phyloP scores from a whole-genome alignment of 2,113 vertebrate species.

The Ochotona curzoniae region DNA sequence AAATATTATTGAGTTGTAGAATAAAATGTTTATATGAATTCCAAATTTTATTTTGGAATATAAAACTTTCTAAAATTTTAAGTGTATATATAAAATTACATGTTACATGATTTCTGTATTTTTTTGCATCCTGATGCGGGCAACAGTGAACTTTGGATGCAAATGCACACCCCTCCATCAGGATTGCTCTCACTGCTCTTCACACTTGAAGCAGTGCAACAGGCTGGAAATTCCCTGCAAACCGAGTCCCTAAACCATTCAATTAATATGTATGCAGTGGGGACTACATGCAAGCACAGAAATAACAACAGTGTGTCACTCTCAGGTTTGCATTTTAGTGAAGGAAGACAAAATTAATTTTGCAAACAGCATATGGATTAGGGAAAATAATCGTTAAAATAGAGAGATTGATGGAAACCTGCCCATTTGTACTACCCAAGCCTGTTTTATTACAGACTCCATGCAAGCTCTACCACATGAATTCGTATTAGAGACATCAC shows the following conservation, averaged over 20 bases:
- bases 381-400: not conserved
- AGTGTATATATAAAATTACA: not conserved
- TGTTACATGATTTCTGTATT: not conserved
- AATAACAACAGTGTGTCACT: not conserved
- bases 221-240: not conserved
- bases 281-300: not conserved
- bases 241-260: not conserved
- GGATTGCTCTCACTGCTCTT: not conserved
- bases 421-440: not conserved
- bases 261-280: not conserved
- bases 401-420: not conserved
- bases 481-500: not conserved
- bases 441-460: not conserved
- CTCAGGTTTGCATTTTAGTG: not conserved
- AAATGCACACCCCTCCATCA: not conserved
- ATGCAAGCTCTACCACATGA: not conserved
- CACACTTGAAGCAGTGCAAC: not conserved
- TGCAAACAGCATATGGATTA: not conserved
- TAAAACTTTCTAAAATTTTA: not conserved
- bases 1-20: not conserved
- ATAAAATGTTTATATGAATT: not conserved
- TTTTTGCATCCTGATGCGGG: not conserved
- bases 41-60: not conserved
- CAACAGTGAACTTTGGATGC: not conserved
- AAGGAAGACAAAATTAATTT: not conserved